Evolutionary conservation across 1,140 invertebrate species (phyloP), one percentile per base, ranked within the genome.

Genomic region (Phenacoccus solenopsis): DNA sequence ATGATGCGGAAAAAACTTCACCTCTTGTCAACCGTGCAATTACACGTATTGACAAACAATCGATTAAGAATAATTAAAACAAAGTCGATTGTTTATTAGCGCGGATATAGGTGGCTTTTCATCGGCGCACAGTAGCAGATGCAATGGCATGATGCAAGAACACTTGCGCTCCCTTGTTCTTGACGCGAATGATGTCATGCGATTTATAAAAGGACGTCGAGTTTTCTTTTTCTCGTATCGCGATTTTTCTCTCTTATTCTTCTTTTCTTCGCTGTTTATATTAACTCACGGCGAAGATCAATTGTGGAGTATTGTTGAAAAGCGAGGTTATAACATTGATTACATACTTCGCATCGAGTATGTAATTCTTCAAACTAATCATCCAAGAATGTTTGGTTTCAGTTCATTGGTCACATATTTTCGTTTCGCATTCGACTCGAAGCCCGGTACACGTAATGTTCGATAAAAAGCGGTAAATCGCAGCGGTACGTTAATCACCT

Each of bases 31-130:
- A 5, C 5, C 13, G 13, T 32, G 5, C 13, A 32, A 32, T 7
- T 32, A 32, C 13, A 13, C 16, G 38, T 64, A 64, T 64, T 64
- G 59, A 64, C 59, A 64, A 64, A 64, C 59, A 64, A 64, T 64
- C 59, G 25, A 25, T 64, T 64, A 64, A 64, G n/a, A n/a, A n/a
- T 20, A 3, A 25, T 64, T 25, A 9, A 64, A 64, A 64, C 59
- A 25, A 64, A 25, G 25, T 25, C 59, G 59, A 64, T 64, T 64
- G 59, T 64, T 64, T 9, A 27, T 64, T 64, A 27, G n/a, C n/a
- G n/a, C 59, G 25, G 59, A 64, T 27, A 64, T 27, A 27, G 25
- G 59, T 64, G 59, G 22, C 59, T 25, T 64, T 64, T 16, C 25
- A 16, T 49, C 38, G 38, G 38, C 38, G 38, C 16, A 49, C 20